Evolutionary conservation across 2,888 invertebrate species (phyloP), one percentile per base, ranked within the genome.

Genomic region (Gasteruption jaculator): DNA sequence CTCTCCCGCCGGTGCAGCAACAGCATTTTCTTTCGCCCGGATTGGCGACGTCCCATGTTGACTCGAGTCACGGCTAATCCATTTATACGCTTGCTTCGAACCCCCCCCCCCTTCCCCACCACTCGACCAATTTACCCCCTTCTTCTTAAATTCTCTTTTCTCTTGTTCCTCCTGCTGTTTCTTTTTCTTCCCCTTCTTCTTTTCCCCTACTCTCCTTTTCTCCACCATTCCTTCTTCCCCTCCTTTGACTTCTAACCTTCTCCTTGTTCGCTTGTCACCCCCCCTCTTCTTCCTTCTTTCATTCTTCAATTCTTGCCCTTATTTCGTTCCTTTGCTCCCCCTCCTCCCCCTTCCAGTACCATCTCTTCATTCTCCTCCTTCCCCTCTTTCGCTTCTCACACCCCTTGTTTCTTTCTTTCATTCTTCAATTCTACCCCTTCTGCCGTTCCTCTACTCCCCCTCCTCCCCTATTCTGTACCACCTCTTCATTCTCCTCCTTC

Each of bases 61-160:
- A n/a, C n/a, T n/a, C n/a, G n/a, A n/a, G n/a, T n/a, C n/a, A n/a
- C 59, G 61, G 62, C 62, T 68, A 68, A 68, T 68, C 68, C 68
- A 68, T 68, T 68, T 66, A 66, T 67, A 63, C 60, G 55, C 54
- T 63, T 53, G 52, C 49, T 49, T 48, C 47, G 41, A 50, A 46
- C 50, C 46, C 51, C 52, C 51, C n/a, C 32, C 19, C 21, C n/a
- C 30, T 15, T 32, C 31, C 20, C 18, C 42, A 29, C 37, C 35
- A 34, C 19, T 15, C 4, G 35, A 26, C 25, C 39, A 11, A 21
- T 16, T 31, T 14, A 38, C 38, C 21, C 35, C 34, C 30, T 41
- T 38, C 12, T 40, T 41, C 33, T 34, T 27, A 25, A 38, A 21
- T 34, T 42, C 45, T 43, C 33, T 43, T 45, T 45, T 30, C 36